These are phyloP conservation scores for Xenotilapia caudafasciata DNA, from an alignment of 2,113 vertebrate genomes.

Conservation along the genomic window DNA sequence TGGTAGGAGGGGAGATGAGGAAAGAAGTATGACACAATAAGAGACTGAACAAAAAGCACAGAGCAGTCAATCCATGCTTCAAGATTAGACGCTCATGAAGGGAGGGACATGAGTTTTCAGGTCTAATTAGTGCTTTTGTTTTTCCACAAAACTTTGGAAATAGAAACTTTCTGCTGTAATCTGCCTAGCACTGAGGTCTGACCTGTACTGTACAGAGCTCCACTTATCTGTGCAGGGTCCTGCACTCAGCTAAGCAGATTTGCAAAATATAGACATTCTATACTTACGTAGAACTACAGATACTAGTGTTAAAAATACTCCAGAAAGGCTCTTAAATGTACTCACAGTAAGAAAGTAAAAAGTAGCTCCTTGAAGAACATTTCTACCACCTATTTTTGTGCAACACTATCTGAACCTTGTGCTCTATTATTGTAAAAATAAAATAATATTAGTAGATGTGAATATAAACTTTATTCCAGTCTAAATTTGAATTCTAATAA, in stretches of 20 bases:
- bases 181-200: not conserved
- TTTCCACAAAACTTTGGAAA: not conserved
- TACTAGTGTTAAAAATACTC: not conserved
- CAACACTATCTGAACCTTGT: not conserved
- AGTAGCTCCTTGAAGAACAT: not conserved
- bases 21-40: slow-evolving; percentile 11
- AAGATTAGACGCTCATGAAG: not conserved
- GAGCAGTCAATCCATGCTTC: not conserved
- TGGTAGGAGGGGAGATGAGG: not conserved
- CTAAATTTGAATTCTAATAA: not conserved
- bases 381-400: accelerated
- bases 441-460: not conserved
- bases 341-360: not conserved
- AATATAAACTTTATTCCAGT: not conserved
- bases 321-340: not conserved
- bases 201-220: not conserved
- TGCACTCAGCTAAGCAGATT: not conserved
- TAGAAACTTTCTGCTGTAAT: not conserved
- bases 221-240: not conserved
- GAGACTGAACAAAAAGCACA: not conserved
- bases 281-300: not conserved
- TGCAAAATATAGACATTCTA: not conserved
- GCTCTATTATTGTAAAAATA: not conserved
- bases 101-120: not conserved
- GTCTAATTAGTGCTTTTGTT: not conserved